Evolutionary conservation across 2,888 invertebrate genomes (phyloP).

Genomic region (Smittia aterrima): DNA sequence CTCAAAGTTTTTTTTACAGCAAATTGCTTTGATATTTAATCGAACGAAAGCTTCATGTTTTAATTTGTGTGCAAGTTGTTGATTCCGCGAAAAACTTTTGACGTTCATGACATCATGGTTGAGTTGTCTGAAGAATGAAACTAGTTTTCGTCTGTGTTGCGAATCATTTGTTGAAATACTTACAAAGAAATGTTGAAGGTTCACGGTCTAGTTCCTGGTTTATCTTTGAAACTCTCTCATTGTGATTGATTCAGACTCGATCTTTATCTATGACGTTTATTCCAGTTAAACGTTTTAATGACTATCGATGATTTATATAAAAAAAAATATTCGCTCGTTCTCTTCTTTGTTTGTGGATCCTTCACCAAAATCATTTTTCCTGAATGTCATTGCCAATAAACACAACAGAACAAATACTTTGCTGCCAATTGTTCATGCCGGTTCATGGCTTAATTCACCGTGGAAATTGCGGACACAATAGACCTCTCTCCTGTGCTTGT

Average conservation of each 20-base stretch:
- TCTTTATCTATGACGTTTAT: conserved; percentile 5
- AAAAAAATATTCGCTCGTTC: background rate
- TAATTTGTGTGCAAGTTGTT: conserved; percentile 41
- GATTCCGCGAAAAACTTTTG: conserved; percentile 30
- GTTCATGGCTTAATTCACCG: conserved; percentile 39
- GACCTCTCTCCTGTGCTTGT: conserved; percentile 30
- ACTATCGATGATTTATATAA: conserved; percentile 31
- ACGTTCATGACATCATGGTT: conserved; percentile 39
- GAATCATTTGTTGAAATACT: background rate
- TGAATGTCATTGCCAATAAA: conserved; percentile 37
- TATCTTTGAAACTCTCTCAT: background rate
- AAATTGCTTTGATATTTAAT: background rate
- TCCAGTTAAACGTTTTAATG: conserved; percentile 32
- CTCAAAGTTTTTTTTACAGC: conserved; percentile 8
- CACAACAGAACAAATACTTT: conserved; percentile 36
- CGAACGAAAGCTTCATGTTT: conserved; percentile 36
- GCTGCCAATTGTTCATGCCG: conserved; percentile 30
- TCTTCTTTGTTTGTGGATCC: conserved; percentile 11
- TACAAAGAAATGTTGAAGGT: background rate
- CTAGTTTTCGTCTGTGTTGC: background rate
- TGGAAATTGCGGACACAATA: conserved; percentile 39
- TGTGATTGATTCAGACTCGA: too few relatives aligned
- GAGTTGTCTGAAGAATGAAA: background rate
- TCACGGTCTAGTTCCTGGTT: background rate
- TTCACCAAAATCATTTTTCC: conserved; percentile 14